Evolutionary conservation across 2,113 vertebrate genomes (phyloP).

Genomic region (Datnioides undecimradiatus): DNA sequence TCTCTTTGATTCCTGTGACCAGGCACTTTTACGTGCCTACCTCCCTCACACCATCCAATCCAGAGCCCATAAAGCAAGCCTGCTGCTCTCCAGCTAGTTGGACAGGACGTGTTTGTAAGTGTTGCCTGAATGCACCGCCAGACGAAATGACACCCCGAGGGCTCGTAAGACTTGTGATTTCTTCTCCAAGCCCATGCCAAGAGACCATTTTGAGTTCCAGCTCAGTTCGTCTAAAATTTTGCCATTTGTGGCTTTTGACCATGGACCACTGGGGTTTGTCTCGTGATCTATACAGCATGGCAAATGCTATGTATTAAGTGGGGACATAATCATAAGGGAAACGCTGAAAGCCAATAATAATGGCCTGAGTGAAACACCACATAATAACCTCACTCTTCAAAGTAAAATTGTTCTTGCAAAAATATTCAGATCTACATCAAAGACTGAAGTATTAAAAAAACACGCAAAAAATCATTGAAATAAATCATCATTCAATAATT

Average conservation of each 20-base stretch:
- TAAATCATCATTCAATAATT: constrained; percentile 18
- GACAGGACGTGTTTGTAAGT: constrained; percentile 77
- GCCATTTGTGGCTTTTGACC: constrained; percentile 69
- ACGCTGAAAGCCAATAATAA: constrained; percentile 36
- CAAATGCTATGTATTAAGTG: constrained; percentile 48
- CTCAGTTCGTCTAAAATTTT: constrained; percentile 59
- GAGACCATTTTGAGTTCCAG: constrained; percentile 64
- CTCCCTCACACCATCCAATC: constrained; percentile 56
- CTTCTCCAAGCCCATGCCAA: constrained; percentile 58
- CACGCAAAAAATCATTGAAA: constrained; percentile 16
- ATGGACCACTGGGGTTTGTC: constrained; percentile 54
- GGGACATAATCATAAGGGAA: constrained; percentile 33
- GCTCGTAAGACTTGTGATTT: constrained; percentile 76
- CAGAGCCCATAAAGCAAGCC: constrained; percentile 74
- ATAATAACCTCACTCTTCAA: constrained; percentile 43
- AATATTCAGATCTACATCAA: constrained; percentile 5
- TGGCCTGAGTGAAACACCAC: constrained; percentile 28
- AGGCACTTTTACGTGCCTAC: constrained; percentile 64
- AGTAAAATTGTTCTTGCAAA: constrained; percentile 15
- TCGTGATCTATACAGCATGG: constrained; percentile 39
- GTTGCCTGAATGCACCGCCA: constrained; percentile 77
- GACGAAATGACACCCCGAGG: constrained; percentile 75
- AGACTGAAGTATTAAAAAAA: neutral
- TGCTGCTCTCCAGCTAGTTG: constrained; percentile 71
- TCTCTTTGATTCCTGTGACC: constrained; percentile 73